Conservation (phyloP, 2,888 invertebrate species). For the Thymelicus acteon region DNA sequence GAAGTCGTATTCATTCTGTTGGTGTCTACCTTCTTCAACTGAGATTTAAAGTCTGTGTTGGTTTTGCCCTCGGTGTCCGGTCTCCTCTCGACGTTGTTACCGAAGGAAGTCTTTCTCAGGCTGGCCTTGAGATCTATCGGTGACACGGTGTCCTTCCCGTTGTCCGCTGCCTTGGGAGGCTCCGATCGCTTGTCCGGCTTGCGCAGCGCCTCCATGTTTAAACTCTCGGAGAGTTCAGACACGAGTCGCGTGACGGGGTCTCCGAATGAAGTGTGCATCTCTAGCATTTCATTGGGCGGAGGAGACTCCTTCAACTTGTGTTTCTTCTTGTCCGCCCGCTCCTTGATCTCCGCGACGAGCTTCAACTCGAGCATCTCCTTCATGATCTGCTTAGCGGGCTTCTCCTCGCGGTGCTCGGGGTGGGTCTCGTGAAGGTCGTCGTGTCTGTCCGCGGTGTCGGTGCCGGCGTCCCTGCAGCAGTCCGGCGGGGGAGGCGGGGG, state of each 20-base stretch:
- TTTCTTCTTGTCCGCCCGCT: constrained; percentile 88
- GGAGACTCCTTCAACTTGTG: constrained; percentile 83
- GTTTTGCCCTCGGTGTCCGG: constrained; percentile 59
- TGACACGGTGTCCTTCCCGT: constrained; percentile 59
- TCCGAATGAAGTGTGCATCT: constrained; percentile 70
- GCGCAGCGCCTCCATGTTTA: constrained; percentile 87
- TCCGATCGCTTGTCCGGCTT: constrained; percentile 58
- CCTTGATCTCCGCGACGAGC: constrained; percentile 93
- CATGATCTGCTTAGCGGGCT: constrained; percentile 80
- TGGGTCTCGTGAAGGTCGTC: constrained; percentile 85
- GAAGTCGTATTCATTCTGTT: constrained; percentile 84
- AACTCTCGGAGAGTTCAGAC: constrained; percentile 93
- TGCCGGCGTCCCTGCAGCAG: constrained; percentile 87
- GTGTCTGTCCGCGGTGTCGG: constrained; percentile 86
- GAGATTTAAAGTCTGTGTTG: constrained; percentile 85
- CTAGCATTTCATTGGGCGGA: constrained; percentile 53
- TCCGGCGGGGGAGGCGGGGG: constrained; percentile 81
- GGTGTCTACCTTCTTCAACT: constrained; percentile 90
- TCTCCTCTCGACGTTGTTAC: constrained; percentile 54
- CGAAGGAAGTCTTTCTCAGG: constrained; percentile 72
- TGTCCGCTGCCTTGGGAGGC: constrained; percentile 48
- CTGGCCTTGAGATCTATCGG: constrained; percentile 80
- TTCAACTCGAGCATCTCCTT: constrained; percentile 94
- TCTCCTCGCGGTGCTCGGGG: constrained; percentile 77
- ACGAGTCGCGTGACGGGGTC: constrained; percentile 93